These are phyloP conservation scores for Gambelia wislizenii DNA, from an alignment of 2,797 vertebrate genomes.

Conservation along the genomic window DNA sequence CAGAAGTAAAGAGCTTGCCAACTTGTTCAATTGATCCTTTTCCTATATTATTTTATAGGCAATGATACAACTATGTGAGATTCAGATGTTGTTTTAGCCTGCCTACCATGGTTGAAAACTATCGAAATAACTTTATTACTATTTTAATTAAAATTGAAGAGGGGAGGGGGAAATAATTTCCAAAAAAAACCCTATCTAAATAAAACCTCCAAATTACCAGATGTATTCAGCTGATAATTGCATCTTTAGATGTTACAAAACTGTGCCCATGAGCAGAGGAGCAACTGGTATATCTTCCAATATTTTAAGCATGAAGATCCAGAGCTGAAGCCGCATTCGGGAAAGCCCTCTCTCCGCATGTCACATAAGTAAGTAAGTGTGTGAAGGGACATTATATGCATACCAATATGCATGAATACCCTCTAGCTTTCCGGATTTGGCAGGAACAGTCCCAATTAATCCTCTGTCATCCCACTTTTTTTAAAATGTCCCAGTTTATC, in stretches of 20 bases:
- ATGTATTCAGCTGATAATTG: background rate
- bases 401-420: background rate
- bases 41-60: background rate
- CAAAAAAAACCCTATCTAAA: background rate
- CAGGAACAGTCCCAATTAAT: too few relatives aligned
- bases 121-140: background rate
- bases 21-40: background rate
- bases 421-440: too few relatives aligned
- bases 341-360: too few relatives aligned
- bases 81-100: background rate
- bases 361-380: background rate
- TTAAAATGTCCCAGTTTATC: too few relatives aligned
- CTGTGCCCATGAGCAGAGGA: too few relatives aligned
- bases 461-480: too few relatives aligned
- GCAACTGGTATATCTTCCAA: background rate
- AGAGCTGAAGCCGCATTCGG: too few relatives aligned
- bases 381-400: background rate
- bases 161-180: background rate
- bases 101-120: background rate
- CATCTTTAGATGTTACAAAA: background rate
- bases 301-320: too few relatives aligned
- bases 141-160: background rate
- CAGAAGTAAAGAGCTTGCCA: background rate
- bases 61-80: background rate
- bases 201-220: background rate